These are phyloP conservation scores for Eulemur macaco DNA, from an alignment of 2,113 vertebrate genomes.

Conservation along the genomic window DNA sequence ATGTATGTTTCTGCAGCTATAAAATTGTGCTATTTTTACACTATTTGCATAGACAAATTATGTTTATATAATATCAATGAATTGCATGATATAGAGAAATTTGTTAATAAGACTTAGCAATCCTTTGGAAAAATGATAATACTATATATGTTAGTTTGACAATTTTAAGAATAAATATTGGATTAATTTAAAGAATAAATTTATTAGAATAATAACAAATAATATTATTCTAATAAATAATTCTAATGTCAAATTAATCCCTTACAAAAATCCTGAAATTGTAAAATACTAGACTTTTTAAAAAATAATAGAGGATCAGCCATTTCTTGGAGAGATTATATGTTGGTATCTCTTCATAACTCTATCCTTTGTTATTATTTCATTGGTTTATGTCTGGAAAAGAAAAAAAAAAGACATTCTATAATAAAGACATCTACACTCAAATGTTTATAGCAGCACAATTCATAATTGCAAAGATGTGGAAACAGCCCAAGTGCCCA, in stretches of 20 bases:
- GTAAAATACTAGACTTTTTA: not conserved
- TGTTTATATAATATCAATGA: not conserved
- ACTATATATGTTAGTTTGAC: not conserved
- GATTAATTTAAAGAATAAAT: not conserved
- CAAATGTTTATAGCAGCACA: too few relatives aligned
- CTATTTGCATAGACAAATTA: not conserved
- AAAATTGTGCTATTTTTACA: not conserved
- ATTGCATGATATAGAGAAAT: not conserved
- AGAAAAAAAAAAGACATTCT: not conserved
- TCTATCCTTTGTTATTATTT: not conserved
- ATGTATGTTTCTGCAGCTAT: not conserved
- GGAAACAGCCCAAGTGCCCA: too few relatives aligned
- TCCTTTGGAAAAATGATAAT: not conserved
- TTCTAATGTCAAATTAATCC: not conserved
- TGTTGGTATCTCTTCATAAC: not conserved
- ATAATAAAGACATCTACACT: too few relatives aligned
- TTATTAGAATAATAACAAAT: too few relatives aligned
- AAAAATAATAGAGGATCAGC: not conserved
- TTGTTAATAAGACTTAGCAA: not conserved
- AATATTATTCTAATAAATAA: not conserved
- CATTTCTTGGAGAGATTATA: not conserved
- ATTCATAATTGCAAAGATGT: too few relatives aligned
- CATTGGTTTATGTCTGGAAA: not conserved
- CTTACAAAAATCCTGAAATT: not conserved
- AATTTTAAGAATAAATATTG: not conserved